These are phyloP conservation scores for Plutomurus gul DNA, from an alignment of 1,140 invertebrate species.

Conservation along the genomic window DNA sequence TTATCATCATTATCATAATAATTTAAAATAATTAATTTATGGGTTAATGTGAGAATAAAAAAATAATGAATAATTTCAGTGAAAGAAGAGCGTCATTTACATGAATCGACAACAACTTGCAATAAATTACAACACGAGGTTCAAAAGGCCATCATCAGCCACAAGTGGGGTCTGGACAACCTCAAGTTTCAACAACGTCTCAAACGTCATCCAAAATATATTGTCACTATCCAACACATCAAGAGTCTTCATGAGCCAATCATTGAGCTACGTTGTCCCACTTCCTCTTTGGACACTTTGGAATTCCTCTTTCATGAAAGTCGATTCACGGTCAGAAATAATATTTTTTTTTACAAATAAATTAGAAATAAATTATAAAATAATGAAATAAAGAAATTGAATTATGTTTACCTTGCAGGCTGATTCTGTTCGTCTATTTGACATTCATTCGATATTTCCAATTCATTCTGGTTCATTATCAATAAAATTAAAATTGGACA, in stretches of 20 bases:
- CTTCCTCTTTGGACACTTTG: not conserved
- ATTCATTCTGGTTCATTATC: slow-evolving; percentile 43
- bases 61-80: no score
- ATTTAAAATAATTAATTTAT: no score
- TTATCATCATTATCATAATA: no score
- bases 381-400: no score
- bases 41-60: no score
- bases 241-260: slow-evolving; percentile 43
- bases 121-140: slow-evolving; percentile 44
- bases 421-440: slow-evolving; percentile 49
- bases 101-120: slow-evolving; percentile 35
- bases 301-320: slow-evolving; percentile 47
- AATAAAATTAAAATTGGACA: slow-evolving; percentile 49
- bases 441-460: slow-evolving; percentile 51
- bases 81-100: not conserved
- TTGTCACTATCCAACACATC: slow-evolving; percentile 48
- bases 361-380: no score
- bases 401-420: no score
- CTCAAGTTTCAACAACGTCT: slow-evolving; percentile 51
- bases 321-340: not conserved
- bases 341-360: not conserved
- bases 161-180: slow-evolving; percentile 48
- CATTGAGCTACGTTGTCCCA: slow-evolving; percentile 46
- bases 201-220: slow-evolving; percentile 47
- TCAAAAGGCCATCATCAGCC: slow-evolving; percentile 44